Evolutionary conservation across 2,888 invertebrate genomes (phyloP).

Genomic region (Oligia fasciuncula): DNA sequence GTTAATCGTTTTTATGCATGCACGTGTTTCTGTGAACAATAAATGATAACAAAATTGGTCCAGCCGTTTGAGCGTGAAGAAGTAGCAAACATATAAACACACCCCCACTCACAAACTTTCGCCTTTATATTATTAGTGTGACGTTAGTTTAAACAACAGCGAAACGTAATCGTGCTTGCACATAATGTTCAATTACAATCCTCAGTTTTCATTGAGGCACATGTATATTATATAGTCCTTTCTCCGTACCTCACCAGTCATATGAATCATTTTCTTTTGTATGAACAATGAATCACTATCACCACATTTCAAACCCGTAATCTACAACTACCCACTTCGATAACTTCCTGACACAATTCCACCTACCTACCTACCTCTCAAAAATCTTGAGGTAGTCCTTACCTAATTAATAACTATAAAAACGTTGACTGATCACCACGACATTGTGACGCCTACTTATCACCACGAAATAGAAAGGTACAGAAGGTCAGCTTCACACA

Average conservation of each 20-base stretch:
- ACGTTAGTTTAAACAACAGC: background rate
- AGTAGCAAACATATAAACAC: too few relatives aligned
- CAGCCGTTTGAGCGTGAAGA: too few relatives aligned
- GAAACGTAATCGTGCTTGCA: background rate
- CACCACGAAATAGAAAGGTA: slow-evolving; percentile 21
- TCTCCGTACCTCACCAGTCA: background rate
- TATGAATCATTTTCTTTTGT: background rate
- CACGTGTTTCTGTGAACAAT: background rate
- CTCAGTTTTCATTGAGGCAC: background rate
- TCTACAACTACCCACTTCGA: slow-evolving; percentile 20
- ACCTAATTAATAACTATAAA: slow-evolving; percentile 63
- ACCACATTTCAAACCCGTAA: background rate
- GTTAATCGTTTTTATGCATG: background rate
- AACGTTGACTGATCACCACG: slow-evolving; percentile 64
- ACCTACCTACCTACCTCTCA: slow-evolving; percentile 30
- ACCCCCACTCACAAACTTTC: too few relatives aligned
- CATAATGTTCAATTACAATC: background rate
- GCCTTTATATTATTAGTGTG: too few relatives aligned
- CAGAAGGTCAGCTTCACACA: background rate
- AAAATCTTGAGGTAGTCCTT: slow-evolving; percentile 57
- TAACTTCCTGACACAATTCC: slow-evolving; percentile 26
- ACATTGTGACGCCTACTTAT: slow-evolving; percentile 65
- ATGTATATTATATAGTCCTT: background rate
- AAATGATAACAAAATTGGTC: background rate
- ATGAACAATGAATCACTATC: background rate